phyloP scores from a whole-genome alignment of 2,888 invertebrate species.

The Erebia ligea region DNA sequence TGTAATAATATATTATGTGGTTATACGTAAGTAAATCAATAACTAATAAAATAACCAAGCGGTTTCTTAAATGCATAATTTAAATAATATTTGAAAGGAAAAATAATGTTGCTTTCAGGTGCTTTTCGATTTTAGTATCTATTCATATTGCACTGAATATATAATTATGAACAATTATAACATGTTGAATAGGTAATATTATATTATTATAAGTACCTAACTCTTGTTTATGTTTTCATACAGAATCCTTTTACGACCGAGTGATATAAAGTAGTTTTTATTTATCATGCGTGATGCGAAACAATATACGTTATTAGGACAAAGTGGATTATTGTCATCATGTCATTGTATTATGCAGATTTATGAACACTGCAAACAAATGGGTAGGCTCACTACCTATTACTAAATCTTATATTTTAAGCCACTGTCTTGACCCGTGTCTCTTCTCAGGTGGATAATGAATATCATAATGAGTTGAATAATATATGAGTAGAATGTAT shows the following conservation, averaged over 20 bases:
- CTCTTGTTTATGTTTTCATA: slow-evolving; percentile 4
- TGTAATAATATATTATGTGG: too few relatives aligned
- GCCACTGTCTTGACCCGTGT: too few relatives aligned
- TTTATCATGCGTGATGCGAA: slow-evolving; percentile 2
- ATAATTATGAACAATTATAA: not conserved
- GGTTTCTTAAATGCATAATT: not conserved
- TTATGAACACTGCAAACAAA: slow-evolving; percentile 20
- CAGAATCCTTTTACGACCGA: slow-evolving; percentile 2
- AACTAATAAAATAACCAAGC: not conserved
- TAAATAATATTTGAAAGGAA: not conserved
- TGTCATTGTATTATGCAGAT: slow-evolving; percentile 12
- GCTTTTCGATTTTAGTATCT: not conserved
- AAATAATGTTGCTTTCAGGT: not conserved
- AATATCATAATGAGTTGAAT: too few relatives aligned
- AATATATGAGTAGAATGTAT: too few relatives aligned
- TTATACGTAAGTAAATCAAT: too few relatives aligned
- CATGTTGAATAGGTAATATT: not conserved
- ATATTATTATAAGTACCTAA: not conserved
- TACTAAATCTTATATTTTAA: not conserved
- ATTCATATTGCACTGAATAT: not conserved
- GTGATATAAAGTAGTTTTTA: not conserved
- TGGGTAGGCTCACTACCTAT: too few relatives aligned
- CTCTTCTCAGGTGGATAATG: too few relatives aligned
- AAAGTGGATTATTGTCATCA: slow-evolving; percentile 20
- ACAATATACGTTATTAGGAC: slow-evolving; percentile 17